These are phyloP conservation scores for Henricia sp. DNA, from an alignment of 53 echinoderm and acorn worm genomes.

Conservation along the genomic window DNA sequence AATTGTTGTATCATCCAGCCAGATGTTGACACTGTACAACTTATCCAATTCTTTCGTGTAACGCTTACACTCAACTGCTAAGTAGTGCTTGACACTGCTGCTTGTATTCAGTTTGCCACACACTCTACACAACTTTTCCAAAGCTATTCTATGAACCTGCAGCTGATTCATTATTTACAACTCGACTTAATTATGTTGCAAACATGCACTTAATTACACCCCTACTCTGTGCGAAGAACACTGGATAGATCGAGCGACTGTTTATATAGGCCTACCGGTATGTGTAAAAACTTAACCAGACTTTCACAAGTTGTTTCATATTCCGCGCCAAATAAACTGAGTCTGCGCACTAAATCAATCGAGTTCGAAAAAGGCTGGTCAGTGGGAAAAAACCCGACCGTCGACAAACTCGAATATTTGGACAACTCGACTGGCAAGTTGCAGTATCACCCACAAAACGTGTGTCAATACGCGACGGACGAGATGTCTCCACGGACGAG, in stretches of 20 bases:
- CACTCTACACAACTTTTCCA: conserved; percentile 22
- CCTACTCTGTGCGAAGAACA: not conserved
- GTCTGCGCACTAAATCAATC: not conserved
- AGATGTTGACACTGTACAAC: conserved; percentile 17
- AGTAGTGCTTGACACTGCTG: not conserved
- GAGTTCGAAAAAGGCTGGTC: too few species aligned
- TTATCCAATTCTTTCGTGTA: conserved; percentile 19
- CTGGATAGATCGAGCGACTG: conserved; percentile 4
- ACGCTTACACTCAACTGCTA: conserved; percentile 1
- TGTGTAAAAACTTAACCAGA: not conserved
- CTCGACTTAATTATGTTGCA: not conserved
- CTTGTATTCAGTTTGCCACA: conserved; percentile 6
- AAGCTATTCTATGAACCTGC: not conserved
- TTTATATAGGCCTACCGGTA: not conserved
- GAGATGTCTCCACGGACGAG: not conserved
- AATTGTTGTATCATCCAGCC: conserved; percentile 11
- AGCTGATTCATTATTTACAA: not conserved
- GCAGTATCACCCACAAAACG: too few species aligned
- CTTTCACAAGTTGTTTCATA: not conserved
- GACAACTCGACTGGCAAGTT: too few species aligned
- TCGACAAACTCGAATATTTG: too few species aligned
- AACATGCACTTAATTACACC: not conserved
- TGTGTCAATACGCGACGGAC: too few species aligned
- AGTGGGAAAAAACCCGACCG: too few species aligned
- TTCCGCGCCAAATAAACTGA: not conserved